These are phyloP conservation scores for Leuctra nigra DNA, from an alignment of 2,888 invertebrate species.

Conservation along the genomic window DNA sequence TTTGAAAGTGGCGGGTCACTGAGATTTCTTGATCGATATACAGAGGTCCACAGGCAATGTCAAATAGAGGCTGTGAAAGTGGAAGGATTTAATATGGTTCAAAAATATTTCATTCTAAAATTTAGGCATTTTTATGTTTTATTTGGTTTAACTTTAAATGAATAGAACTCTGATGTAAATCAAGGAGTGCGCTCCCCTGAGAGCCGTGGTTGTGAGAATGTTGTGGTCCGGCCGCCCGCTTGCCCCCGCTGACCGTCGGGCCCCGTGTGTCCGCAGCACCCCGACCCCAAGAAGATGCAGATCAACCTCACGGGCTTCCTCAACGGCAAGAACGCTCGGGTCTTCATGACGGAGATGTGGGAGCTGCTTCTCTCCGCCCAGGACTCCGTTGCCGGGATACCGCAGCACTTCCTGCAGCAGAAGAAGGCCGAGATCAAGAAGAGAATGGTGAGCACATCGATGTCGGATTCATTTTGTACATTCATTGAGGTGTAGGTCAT, in stretches of 20 bases:
- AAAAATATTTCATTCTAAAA: too few species aligned
- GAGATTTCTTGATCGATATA: too few species aligned
- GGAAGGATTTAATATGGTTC: too few species aligned
- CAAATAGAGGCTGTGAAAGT: too few species aligned
- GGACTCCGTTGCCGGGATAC: slow-evolving; percentile 92
- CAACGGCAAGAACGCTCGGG: slow-evolving; percentile 93
- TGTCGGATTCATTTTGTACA: too few species aligned
- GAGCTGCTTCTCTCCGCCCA: slow-evolving; percentile 90
- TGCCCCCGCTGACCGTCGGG: neutral
- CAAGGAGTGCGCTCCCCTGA: too few species aligned
- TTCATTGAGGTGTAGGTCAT: too few species aligned
- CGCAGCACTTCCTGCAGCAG: slow-evolving; percentile 87
- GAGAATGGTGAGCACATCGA: slow-evolving; percentile 58
- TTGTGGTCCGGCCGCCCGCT: neutral
- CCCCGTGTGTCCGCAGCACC: slow-evolving; percentile 58
- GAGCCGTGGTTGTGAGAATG: neutral
- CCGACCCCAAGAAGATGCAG: slow-evolving; percentile 98
- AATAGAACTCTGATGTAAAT: too few species aligned
- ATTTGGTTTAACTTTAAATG: too few species aligned
- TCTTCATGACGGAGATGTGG: slow-evolving; percentile 98
- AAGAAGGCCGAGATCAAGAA: slow-evolving; percentile 95
- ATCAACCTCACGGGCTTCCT: slow-evolving; percentile 99
- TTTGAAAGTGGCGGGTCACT: too few species aligned
- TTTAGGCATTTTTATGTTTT: too few species aligned
- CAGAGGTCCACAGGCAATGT: too few species aligned